Evolutionary conservation across 2,888 invertebrate genomes (phyloP).

Genomic region (Xylota sylvarum): DNA sequence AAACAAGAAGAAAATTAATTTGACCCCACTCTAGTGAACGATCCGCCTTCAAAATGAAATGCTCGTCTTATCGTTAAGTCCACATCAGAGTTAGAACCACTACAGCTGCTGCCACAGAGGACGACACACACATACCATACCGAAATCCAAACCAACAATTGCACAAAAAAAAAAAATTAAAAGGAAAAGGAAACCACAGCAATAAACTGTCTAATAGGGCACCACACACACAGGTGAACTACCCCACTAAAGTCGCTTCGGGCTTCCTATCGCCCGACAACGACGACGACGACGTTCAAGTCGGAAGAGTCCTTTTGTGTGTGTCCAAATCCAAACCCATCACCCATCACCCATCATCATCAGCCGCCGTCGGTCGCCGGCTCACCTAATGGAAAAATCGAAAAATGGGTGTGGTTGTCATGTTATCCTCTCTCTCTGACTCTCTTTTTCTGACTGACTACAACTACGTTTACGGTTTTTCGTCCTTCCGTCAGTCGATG

Average conservation of each 20-base stretch:
- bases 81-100: slow-evolving; percentile 33
- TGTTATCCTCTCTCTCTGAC: slow-evolving; percentile 4
- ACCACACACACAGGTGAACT: slow-evolving; percentile 58
- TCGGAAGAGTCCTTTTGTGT: background rate
- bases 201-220: slow-evolving; percentile 58
- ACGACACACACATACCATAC: background rate
- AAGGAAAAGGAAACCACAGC: slow-evolving; percentile 53
- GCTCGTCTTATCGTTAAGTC: slow-evolving; percentile 64
- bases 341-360: slow-evolving; percentile 28
- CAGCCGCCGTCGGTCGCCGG: slow-evolving; percentile 1
- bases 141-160: slow-evolving; percentile 47
- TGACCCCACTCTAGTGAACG: slow-evolving; percentile 28
- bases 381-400: slow-evolving; percentile 72
- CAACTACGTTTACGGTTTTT: slow-evolving; percentile 12
- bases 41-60: slow-evolving; percentile 57
- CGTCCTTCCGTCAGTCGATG: slow-evolving; percentile 47
- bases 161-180: slow-evolving; percentile 23
- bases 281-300: too few relatives aligned
- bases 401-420: slow-evolving; percentile 72
- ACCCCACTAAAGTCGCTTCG: slow-evolving; percentile 13
- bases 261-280: background rate
- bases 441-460: slow-evolving; percentile 21
- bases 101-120: slow-evolving; percentile 9
- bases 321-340: background rate
- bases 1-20: slow-evolving; percentile 63